phyloP scores from a whole-genome alignment of 2,888 invertebrate genomes.

The Sinopyrophorus schimmeli region DNA sequence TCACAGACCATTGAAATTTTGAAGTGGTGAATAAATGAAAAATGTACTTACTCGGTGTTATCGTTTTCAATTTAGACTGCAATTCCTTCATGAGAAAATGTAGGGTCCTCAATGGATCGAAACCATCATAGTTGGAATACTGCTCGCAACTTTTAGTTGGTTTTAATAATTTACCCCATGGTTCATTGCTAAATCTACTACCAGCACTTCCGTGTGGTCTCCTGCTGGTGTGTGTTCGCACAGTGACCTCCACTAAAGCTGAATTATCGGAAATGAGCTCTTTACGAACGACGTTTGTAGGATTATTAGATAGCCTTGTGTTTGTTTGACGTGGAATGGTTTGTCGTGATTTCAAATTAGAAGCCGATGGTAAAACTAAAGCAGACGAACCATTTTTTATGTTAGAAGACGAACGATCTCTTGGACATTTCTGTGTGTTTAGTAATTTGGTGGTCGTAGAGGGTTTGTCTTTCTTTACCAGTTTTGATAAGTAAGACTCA shows the following conservation, averaged over 20 bases:
- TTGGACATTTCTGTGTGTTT: neutral
- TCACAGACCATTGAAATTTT: too few relatives aligned
- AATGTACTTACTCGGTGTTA: constrained; percentile 43
- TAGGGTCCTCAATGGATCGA: constrained; percentile 52
- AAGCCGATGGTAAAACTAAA: constrained; percentile 6
- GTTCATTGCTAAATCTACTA: constrained; percentile 23
- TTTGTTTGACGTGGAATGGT: neutral
- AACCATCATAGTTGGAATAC: constrained; percentile 47
- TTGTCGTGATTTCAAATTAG: constrained; percentile 15
- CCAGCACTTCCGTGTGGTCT: constrained; percentile 38
- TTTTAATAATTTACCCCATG: constrained; percentile 46
- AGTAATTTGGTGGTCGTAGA: neutral
- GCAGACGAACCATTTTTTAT: constrained; percentile 25
- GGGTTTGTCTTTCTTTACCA: constrained; percentile 25
- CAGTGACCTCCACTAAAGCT: constrained; percentile 40
- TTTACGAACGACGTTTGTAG: constrained; percentile 27
- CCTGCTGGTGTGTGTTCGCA: constrained; percentile 38
- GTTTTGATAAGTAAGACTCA: constrained; percentile 24
- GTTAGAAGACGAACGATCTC: constrained; percentile 2
- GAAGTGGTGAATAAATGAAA: too few relatives aligned
- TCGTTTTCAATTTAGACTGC: constrained; percentile 44
- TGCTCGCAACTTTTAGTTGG: constrained; percentile 39
- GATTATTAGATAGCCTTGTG: neutral
- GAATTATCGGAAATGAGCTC: constrained; percentile 38
- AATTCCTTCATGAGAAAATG: constrained; percentile 53